phyloP scores from a whole-genome alignment of 2,888 invertebrate genomes.

The Drosophila nigritarsus region DNA sequence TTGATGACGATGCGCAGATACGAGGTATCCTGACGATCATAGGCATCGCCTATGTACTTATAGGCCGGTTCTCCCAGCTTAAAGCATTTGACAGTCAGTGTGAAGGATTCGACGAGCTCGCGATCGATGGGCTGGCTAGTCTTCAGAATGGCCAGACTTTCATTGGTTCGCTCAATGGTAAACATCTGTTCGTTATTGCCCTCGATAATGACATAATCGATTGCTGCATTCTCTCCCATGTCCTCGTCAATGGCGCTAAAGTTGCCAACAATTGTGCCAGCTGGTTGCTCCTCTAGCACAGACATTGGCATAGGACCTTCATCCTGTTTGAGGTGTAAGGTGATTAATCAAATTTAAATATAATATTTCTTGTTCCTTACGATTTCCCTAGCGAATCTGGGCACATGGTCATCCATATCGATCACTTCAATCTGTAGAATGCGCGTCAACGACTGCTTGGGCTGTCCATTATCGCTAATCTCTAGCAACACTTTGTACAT shows the following conservation, averaged over 20 bases:
- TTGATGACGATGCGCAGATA: slow-evolving; percentile 89
- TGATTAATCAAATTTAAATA: not conserved
- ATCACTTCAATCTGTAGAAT: slow-evolving; percentile 89
- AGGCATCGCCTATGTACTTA: slow-evolving; percentile 83
- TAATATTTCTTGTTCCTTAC: slow-evolving; percentile 85
- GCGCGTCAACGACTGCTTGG: slow-evolving; percentile 90
- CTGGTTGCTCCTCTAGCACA: slow-evolving; percentile 89
- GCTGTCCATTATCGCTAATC: slow-evolving; percentile 92
- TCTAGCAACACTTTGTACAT: slow-evolving; percentile 91
- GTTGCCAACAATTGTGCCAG: slow-evolving; percentile 89
- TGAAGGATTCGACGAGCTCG: slow-evolving; percentile 87
- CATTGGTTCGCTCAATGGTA: slow-evolving; percentile 87
- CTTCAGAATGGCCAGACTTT: slow-evolving; percentile 88
- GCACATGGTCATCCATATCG: slow-evolving; percentile 93
- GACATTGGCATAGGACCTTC: slow-evolving; percentile 88
- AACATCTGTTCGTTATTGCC: slow-evolving; percentile 90
- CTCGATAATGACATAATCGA: slow-evolving; percentile 90
- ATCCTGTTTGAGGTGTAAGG: slow-evolving; percentile 85
- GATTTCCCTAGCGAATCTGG: slow-evolving; percentile 89
- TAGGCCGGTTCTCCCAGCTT: slow-evolving; percentile 86
- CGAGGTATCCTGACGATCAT: slow-evolving; percentile 89
- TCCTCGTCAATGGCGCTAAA: slow-evolving; percentile 91
- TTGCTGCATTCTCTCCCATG: slow-evolving; percentile 90
- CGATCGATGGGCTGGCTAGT: slow-evolving; percentile 89
- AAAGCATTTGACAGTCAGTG: slow-evolving; percentile 90